Conservation (phyloP, 2,888 invertebrate genomes). For the Acronicta alni region DNA sequence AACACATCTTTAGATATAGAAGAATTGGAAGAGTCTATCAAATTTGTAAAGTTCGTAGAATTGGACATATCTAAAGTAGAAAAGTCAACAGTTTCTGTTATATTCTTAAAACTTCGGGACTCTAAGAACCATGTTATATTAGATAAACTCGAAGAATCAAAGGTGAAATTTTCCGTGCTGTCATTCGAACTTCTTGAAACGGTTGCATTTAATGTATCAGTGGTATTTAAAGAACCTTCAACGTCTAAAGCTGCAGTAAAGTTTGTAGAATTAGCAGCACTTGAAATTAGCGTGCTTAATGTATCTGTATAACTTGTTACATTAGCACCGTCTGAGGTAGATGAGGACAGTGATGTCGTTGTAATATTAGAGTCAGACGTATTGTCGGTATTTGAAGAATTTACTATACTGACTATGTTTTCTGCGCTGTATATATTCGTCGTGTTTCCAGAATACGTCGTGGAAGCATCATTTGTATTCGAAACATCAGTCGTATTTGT, state of each 20-base stretch:
- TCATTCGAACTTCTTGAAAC: conserved; percentile 12
- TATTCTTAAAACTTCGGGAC: conserved; percentile 15
- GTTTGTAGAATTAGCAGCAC: conserved; percentile 40
- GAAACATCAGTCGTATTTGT: conserved; percentile 31
- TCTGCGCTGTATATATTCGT: conserved; percentile 19
- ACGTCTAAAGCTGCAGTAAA: conserved; percentile 14
- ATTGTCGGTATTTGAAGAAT: conserved; percentile 30
- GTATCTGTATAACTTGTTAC: conserved; percentile 19
- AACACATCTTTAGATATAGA: conserved; percentile 6
- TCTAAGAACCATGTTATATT: conserved; percentile 9
- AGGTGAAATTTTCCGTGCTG: conserved; percentile 9
- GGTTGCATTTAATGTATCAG: conserved; percentile 14
- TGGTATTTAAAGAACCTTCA: conserved; percentile 14
- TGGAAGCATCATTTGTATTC: conserved; percentile 18
- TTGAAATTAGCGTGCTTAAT: conserved; percentile 23
- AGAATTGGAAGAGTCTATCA: conserved; percentile 11
- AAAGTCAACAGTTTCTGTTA: conserved; percentile 23
- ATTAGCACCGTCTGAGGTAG: conserved; percentile 23
- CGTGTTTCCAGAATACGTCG: conserved; percentile 25
- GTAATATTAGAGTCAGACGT: conserved; percentile 26
- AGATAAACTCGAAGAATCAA: conserved; percentile 22
- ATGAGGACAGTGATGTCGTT: conserved; percentile 13
- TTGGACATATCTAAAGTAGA: conserved; percentile 14
- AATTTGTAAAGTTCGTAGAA: conserved; percentile 21
- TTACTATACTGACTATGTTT: conserved; percentile 18